Conservation (phyloP, 1,140 invertebrate species). For the Microplitis demolitor region DNA sequence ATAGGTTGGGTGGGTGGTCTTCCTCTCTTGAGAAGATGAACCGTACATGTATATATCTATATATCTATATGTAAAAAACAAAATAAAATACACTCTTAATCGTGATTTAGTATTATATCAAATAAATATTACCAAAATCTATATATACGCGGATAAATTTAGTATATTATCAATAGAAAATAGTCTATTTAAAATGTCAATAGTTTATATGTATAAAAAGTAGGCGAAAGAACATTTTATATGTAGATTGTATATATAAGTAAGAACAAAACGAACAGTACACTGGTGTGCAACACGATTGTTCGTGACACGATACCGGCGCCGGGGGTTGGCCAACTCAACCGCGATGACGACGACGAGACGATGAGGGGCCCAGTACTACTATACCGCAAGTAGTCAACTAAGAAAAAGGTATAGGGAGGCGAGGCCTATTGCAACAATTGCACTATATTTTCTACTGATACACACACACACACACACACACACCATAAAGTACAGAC, state of each 20-base stretch:
- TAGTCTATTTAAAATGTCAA: no score
- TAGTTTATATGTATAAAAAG: no score
- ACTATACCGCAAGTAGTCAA: neutral
- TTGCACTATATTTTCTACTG: no score
- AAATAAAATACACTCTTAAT: no score
- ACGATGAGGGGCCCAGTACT: neutral
- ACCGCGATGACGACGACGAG: neutral
- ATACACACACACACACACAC: no score
- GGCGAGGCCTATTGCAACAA: neutral
- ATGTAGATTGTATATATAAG: neutral
- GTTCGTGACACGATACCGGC: neutral
- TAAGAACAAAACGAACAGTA: neutral
- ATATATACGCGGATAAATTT: no score
- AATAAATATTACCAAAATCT: no score
- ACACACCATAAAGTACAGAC: no score
- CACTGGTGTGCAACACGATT: neutral
- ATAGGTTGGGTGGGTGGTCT: constrained; percentile 63
- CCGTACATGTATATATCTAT: neutral
- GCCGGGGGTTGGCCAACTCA: constrained; percentile 2
- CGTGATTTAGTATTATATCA: no score
- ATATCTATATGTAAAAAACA: neutral
- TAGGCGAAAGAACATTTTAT: no score
- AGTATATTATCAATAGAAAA: no score
- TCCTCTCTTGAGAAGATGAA: constrained; percentile 26
- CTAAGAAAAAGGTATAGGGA: neutral